These are phyloP conservation scores for Neuroterus valhalla DNA, from an alignment of 1,140 invertebrate species.

Conservation along the genomic window DNA sequence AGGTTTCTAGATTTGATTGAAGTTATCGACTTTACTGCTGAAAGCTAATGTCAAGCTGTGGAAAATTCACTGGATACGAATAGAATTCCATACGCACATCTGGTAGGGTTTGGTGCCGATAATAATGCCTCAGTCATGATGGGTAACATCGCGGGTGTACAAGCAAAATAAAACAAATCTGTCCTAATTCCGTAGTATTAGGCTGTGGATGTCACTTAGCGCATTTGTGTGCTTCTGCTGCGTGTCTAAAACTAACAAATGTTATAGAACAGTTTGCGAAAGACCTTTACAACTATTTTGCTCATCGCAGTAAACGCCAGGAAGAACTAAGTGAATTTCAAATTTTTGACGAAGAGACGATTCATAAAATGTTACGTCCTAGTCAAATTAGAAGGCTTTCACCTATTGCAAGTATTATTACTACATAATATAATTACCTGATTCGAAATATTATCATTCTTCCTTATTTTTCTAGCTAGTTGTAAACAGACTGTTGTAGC, in stretches of 20 bases:
- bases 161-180: constrained; percentile 48
- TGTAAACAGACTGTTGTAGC: constrained; percentile 42
- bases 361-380: neutral
- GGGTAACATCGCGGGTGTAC: constrained; percentile 62
- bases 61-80: constrained; percentile 56
- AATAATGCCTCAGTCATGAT: constrained; percentile 66
- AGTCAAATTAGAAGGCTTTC: neutral
- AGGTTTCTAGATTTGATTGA: constrained; percentile 33
- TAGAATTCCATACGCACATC: constrained; percentile 62
- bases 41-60: constrained; percentile 51
- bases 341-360: neutral
- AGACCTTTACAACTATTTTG: constrained; percentile 31
- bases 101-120: constrained; percentile 60
- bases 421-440: neutral
- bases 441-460: neutral
- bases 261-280: constrained; percentile 44
- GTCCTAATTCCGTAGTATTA: constrained; percentile 55
- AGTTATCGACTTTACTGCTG: constrained; percentile 33
- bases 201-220: constrained; percentile 67
- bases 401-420: neutral
- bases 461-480: constrained; percentile 33
- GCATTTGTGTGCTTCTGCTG: constrained; percentile 62
- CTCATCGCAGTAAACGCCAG: neutral
- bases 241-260: constrained; percentile 60
- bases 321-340: constrained; percentile 22